Evolutionary conservation across 2,888 invertebrate species (phyloP).

Genomic region (Papilio protenor): DNA sequence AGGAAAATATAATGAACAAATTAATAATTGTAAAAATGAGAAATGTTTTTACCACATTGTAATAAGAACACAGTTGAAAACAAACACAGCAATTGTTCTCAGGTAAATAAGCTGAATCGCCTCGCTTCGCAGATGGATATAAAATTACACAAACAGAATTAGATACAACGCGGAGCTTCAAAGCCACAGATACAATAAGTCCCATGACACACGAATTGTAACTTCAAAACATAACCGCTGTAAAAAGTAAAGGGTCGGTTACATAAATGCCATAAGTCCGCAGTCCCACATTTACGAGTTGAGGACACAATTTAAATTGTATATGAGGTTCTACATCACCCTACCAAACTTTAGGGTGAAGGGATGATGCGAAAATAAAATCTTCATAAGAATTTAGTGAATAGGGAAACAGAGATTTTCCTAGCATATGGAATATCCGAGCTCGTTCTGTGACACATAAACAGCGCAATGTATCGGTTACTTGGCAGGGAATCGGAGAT

Average conservation of each 20-base stretch:
- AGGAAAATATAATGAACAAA: too few relatives aligned
- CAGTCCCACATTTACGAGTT: conserved; percentile 61
- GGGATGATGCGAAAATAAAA: conserved; percentile 63
- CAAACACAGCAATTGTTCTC: not conserved
- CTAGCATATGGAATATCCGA: conserved; percentile 52
- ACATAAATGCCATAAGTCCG: conserved; percentile 57
- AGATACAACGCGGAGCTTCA: conserved; percentile 9
- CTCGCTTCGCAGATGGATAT: not conserved
- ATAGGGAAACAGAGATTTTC: conserved; percentile 58
- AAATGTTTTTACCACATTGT: too few relatives aligned
- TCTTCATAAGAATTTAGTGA: conserved; percentile 64
- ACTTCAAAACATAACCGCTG: conserved; percentile 56
- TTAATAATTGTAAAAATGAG: too few relatives aligned
- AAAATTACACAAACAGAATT: not conserved
- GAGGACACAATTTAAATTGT: conserved; percentile 75
- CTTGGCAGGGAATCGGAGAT: conserved; percentile 34
- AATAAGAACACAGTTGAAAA: too few relatives aligned
- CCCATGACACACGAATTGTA: conserved; percentile 35
- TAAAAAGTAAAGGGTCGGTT: conserved; percentile 67
- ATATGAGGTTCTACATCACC: conserved; percentile 62
- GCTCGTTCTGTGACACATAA: conserved; percentile 38
- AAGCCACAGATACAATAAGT: conserved; percentile 4
- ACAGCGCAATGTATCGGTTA: conserved; percentile 37
- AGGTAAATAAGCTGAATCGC: not conserved
- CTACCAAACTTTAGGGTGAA: conserved; percentile 55